A percentile compares a stretch with the other conserved stretches of the same genome.
Conservation (phyloP, 2,888 invertebrate genomes). For the Gastrophysa polygoni region DNA sequence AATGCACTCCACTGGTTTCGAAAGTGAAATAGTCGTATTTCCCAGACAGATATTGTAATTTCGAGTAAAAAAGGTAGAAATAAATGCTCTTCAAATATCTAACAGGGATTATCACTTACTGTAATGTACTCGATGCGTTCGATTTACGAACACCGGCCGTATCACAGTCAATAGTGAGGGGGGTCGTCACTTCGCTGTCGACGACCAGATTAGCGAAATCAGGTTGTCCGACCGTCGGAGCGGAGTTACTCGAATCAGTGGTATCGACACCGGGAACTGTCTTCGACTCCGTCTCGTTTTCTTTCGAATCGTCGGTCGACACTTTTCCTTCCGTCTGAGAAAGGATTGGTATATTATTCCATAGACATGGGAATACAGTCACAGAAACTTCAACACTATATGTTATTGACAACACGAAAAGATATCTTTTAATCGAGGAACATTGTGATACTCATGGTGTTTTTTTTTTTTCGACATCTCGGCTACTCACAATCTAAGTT, state of each 20-base stretch:
- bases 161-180: conserved; percentile 53
- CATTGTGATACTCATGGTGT: too few species aligned
- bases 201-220: neutral
- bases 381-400: too few species aligned
- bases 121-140: conserved; percentile 37
- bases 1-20: too few species aligned
- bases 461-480: too few species aligned
- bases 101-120: conserved; percentile 45
- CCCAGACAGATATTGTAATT: too few species aligned
- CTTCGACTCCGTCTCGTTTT: conserved; percentile 42
- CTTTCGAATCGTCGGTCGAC: conserved; percentile 49
- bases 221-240: neutral
- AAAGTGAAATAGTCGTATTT: too few species aligned
- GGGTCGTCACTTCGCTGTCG: conserved; percentile 37
- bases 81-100: too few species aligned
- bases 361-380: too few species aligned
- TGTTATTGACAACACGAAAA: too few species aligned
- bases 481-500: too few species aligned
- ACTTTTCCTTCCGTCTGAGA: conserved; percentile 31
- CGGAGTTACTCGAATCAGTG: neutral
- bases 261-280: conserved; percentile 6
- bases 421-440: too few species aligned
- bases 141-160: conserved; percentile 35
- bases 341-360: neutral
- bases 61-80: too few species aligned